These are phyloP conservation scores for Alces alces DNA, from an alignment of 2,113 vertebrate genomes.

Conservation along the genomic window DNA sequence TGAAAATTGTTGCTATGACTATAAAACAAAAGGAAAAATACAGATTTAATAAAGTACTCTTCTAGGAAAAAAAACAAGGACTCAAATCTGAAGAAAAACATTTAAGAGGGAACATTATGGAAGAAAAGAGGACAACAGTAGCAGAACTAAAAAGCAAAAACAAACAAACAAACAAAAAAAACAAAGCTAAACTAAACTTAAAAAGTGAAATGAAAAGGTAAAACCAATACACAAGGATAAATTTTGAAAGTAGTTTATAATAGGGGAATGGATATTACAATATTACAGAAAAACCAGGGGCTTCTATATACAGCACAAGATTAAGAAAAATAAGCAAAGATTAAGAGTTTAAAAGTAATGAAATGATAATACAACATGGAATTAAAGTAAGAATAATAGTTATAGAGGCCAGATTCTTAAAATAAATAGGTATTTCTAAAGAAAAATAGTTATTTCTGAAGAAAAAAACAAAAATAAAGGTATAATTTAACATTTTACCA, in stretches of 20 bases:
- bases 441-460: conserved; percentile 10
- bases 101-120: not conserved
- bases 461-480: not conserved
- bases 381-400: not conserved
- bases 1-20: not conserved
- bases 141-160: not conserved
- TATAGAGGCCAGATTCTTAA: not conserved
- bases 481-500: not conserved
- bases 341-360: not conserved
- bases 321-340: not conserved
- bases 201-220: not conserved
- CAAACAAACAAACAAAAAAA: not conserved
- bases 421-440: not conserved
- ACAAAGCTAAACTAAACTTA: not conserved
- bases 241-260: not conserved
- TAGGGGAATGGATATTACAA: not conserved
- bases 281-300: not conserved
- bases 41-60: not conserved
- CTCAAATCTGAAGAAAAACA: not conserved
- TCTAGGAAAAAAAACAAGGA: not conserved
- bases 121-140: not conserved
- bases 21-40: not conserved
- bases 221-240: not conserved
- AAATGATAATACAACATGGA: not conserved
- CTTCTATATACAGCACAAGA: not conserved